phyloP scores from a whole-genome alignment of 2,113 vertebrate genomes.

The Campylomormyrus numenius region DNA sequence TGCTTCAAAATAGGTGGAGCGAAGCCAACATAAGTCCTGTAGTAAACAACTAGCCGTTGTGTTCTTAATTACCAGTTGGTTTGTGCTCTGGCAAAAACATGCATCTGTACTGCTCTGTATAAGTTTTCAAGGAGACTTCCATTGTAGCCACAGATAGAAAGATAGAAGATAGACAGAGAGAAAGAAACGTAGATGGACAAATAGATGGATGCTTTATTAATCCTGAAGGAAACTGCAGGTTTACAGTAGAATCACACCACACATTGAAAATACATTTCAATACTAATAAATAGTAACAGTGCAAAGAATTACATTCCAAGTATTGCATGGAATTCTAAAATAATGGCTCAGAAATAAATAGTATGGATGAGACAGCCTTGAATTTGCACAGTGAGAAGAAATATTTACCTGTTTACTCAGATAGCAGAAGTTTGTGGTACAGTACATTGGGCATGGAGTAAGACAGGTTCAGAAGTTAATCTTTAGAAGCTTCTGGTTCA shows the following conservation, averaged over 20 bases:
- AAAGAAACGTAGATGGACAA: not conserved
- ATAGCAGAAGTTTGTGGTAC: not conserved
- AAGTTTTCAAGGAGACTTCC: not conserved
- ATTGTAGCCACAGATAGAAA: not conserved
- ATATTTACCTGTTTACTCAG: not conserved
- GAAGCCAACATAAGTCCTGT: slow-evolving; percentile 12
- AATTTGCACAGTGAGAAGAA: not conserved
- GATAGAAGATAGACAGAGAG: not conserved
- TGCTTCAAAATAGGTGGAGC: slow-evolving; percentile 18
- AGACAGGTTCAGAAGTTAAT: slow-evolving; percentile 19
- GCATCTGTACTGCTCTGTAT: not conserved
- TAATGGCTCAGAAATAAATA: not conserved
- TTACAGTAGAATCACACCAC: not conserved
- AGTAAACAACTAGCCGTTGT: slow-evolving; percentile 31
- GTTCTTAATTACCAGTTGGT: slow-evolving; percentile 22
- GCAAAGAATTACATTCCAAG: not conserved
- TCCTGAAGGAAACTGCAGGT: not conserved
- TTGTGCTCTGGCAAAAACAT: slow-evolving; percentile 21
- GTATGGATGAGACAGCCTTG: not conserved
- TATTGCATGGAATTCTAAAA: not conserved
- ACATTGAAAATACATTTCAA: not conserved
- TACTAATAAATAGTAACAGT: not conserved
- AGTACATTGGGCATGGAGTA: not conserved
- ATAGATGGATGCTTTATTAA: not conserved
- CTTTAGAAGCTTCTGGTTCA: not conserved